These are phyloP conservation scores for Spodoptera frugiperda DNA, from an alignment of 1,140 invertebrate species.

Conservation along the genomic window DNA sequence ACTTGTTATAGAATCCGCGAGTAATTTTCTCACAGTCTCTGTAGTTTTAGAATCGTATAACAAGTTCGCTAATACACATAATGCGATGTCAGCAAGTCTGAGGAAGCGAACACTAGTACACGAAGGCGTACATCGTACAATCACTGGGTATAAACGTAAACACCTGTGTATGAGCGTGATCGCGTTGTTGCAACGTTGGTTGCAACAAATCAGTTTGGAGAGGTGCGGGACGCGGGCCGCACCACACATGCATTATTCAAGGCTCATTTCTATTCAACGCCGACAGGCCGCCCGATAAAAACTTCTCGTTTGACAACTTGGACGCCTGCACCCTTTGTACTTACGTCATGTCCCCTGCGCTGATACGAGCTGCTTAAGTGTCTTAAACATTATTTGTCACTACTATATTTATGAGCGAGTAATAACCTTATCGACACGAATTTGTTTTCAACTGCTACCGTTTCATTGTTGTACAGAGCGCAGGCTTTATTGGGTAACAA, in stretches of 20 bases:
- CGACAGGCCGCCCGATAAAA: constrained; percentile 83
- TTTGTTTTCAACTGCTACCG: constrained; percentile 13
- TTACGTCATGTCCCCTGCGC: constrained; percentile 72
- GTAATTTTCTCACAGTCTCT: constrained; percentile 27
- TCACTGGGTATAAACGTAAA: constrained; percentile 39
- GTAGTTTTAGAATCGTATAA: constrained; percentile 19
- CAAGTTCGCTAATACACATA: constrained; percentile 21
- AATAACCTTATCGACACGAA: constrained; percentile 40
- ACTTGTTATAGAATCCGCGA: constrained; percentile 24
- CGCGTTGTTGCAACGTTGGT: constrained; percentile 61
- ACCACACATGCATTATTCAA: constrained; percentile 81
- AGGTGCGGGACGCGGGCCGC: constrained; percentile 56
- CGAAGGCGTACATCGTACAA: constrained; percentile 13
- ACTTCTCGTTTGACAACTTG: constrained; percentile 84
- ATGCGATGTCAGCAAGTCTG: constrained; percentile 32
- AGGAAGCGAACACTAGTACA: constrained; percentile 1
- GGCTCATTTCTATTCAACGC: constrained; percentile 83
- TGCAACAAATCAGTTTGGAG: constrained; percentile 73
- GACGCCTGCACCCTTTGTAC: constrained; percentile 83
- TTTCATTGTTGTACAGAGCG: constrained; percentile 20
- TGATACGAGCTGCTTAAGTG: constrained; percentile 56
- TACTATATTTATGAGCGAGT: constrained; percentile 50
- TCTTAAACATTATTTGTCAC: constrained; percentile 56
- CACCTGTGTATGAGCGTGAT: constrained; percentile 54
- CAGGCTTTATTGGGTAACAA: constrained; percentile 15